A percentile compares a stretch with the other conserved stretches of the same genome.
Evolutionary conservation across 2,888 invertebrate genomes (phyloP).

Genomic region (Orthonychiurus folsomi): DNA sequence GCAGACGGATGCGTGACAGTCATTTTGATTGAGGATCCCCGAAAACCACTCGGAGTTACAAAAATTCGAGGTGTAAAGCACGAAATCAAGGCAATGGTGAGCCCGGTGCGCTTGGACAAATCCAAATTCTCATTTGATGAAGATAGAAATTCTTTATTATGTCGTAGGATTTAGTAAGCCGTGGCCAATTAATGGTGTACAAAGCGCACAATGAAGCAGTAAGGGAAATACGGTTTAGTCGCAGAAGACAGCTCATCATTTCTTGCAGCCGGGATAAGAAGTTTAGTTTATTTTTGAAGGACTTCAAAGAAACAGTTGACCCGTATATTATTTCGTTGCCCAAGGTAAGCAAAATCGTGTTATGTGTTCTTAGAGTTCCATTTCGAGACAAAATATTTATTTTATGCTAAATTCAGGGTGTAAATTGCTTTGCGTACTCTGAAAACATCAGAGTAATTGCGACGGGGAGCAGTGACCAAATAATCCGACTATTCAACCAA

Average conservation of each 20-base stretch:
- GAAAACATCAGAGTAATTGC: constrained; percentile 27
- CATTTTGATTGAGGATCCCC: constrained; percentile 23
- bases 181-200: constrained; percentile 20
- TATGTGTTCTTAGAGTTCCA: background rate
- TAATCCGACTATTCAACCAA: constrained; percentile 38
- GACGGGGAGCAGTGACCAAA: constrained; percentile 40
- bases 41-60: constrained; percentile 20
- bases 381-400: background rate
- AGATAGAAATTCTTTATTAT: background rate
- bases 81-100: constrained; percentile 13
- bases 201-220: constrained; percentile 28
- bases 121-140: background rate
- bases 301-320: constrained; percentile 25
- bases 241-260: constrained; percentile 23
- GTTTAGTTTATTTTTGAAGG: constrained; percentile 31
- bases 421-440: constrained; percentile 29
- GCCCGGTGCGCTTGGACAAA: too few species aligned
- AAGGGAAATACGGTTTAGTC: constrained; percentile 24
- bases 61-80: constrained; percentile 32
- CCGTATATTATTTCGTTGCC: constrained; percentile 28
- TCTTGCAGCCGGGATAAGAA: constrained; percentile 32
- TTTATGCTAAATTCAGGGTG: constrained; percentile 22
- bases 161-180: constrained; percentile 2
- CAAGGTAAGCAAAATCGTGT: constrained; percentile 18
- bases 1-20: constrained; percentile 28